Base-by-base conservation (phyloP, 1,140 invertebrate species). In the Temnothorax curvispinosus region DNA sequence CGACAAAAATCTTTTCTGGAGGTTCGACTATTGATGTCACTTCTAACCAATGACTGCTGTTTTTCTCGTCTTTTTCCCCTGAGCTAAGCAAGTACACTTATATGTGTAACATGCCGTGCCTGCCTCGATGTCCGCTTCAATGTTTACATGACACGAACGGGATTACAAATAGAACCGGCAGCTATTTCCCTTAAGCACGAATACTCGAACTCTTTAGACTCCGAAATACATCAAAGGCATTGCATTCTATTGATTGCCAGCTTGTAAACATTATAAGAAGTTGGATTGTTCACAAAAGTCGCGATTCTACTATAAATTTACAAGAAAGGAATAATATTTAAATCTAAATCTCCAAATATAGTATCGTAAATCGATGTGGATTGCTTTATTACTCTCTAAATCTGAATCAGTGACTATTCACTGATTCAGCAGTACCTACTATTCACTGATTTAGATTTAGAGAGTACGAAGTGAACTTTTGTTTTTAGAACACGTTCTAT, bases 101-200 rank as follows among this genome's bases (percentile, higher is more conserved):
- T 81, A 89, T 64, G 78, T 87, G 89, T 90, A 90, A 90, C 89
- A 89, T 89, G 77, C 89, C 67, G 89, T 90, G 77, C 89, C 88
- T 90, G 85, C 74, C 89, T 90, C 88, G 85, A 90, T 87, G 89
- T 87, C 85, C 72, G 89, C 64, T 87, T 76, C 56, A 89, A 90
- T 85, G 89, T 90, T 90, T 90, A 90, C 88, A 89, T n/a, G 88
- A 89, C 89, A 90, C 89, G 89, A 89, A 78, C 86, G 50, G 77
- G 88, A 87, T 90, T 90, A 85, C 89, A 87, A 89, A 90, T 89
- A 77, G 77, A 64, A 60, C 62, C 74, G 44, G 47, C 64, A 87
- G 72, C 58, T 87, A 90, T 89, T 87, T 84, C 85, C 88, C 35
- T 75, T 65, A 64, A 52, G 65, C 89, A 90, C 89, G 89, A 89